phyloP scores from a whole-genome alignment of 37 sponge, comb jelly and placozoan species.

The Halisarca cf. caerulea region DNA sequence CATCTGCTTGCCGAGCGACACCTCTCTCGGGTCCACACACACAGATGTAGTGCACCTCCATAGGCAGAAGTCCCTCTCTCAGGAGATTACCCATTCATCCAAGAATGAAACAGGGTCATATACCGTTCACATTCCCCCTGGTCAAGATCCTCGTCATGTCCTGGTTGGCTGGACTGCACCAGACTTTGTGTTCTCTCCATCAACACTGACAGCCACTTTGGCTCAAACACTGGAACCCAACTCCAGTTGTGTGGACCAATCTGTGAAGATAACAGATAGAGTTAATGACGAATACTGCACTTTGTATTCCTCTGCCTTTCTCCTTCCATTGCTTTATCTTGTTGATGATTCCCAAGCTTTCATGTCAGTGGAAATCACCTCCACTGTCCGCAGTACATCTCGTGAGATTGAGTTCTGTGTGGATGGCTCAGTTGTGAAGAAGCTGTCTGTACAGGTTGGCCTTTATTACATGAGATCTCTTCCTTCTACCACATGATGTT shows the following conservation, averaged over 20 bases:
- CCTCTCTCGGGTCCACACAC: background rate
- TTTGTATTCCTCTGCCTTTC: slow-evolving; percentile 31
- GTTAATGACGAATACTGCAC: background rate
- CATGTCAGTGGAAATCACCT: slow-evolving; percentile 6
- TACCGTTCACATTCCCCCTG: slow-evolving; percentile 48
- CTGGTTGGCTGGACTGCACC: slow-evolving; percentile 75
- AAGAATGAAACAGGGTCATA: slow-evolving; percentile 28
- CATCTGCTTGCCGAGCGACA: slow-evolving; percentile 5
- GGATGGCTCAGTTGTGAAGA: slow-evolving; percentile 1
- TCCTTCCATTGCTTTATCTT: slow-evolving; percentile 41
- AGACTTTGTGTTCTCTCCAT: slow-evolving; percentile 35
- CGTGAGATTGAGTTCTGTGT: slow-evolving; percentile 1
- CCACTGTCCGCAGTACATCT: background rate
- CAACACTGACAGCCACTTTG: background rate
- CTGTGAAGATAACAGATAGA: slow-evolving; percentile 22
- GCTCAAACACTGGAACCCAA: background rate
- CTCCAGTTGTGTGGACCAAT: slow-evolving; percentile 2
- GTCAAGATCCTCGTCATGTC: slow-evolving; percentile 42
- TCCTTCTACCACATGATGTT: background rate
- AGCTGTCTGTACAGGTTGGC: background rate
- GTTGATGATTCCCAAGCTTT: background rate
- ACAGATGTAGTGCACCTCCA: too few species aligned
- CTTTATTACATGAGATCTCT: background rate
- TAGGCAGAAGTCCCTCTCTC: too few species aligned
- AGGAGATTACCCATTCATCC: too few species aligned